phyloP scores from a whole-genome alignment of 2,797 vertebrate genomes.

The Phataginus tetradactyla region DNA sequence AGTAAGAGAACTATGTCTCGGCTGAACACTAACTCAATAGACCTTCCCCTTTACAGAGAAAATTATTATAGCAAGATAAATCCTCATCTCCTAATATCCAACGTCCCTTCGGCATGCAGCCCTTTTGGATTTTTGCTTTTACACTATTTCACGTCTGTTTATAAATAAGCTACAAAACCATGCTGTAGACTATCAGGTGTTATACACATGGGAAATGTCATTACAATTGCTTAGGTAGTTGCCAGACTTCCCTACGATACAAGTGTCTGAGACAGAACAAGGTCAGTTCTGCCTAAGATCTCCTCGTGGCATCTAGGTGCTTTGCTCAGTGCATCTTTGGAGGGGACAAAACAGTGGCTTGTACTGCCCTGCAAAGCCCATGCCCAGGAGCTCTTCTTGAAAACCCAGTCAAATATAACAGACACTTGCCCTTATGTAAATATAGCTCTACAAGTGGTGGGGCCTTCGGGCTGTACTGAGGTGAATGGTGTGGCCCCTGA shows the following conservation, averaged over 20 bases:
- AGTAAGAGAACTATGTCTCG: background rate
- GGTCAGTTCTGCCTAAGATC: background rate
- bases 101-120: background rate
- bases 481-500: background rate
- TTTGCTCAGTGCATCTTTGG: background rate
- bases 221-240: background rate
- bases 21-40: background rate
- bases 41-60: background rate
- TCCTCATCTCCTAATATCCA: background rate
- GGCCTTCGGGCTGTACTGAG: background rate
- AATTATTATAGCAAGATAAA: background rate
- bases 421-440: conserved; percentile 47
- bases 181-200: background rate
- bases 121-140: background rate
- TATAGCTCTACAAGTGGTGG: conserved; percentile 43
- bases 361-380: background rate
- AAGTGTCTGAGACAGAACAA: background rate
- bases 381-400: background rate
- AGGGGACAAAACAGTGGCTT: background rate
- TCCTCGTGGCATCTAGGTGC: background rate
- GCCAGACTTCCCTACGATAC: background rate
- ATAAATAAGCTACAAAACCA: background rate
- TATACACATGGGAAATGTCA: background rate
- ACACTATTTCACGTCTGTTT: background rate
- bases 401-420: background rate